phyloP scores from a whole-genome alignment of 2,888 invertebrate genomes.

The Osmoderma eremita region DNA sequence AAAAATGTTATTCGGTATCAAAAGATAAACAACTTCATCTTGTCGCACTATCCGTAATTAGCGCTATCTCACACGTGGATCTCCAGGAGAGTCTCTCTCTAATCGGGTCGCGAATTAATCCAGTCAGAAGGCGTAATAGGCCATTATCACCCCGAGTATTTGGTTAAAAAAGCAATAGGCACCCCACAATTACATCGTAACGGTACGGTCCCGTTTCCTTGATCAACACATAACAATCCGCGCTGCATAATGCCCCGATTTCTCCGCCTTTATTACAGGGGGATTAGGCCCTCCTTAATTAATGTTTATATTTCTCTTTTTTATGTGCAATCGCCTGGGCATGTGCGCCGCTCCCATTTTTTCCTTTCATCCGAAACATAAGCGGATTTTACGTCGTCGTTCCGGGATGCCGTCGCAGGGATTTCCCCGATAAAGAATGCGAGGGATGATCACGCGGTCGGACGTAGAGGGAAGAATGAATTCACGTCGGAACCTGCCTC shows the following conservation, averaged over 20 bases:
- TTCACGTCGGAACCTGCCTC: background rate
- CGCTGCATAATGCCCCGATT: constrained; percentile 50
- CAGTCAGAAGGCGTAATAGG: constrained; percentile 53
- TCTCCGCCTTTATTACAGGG: constrained; percentile 52
- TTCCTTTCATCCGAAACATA: constrained; percentile 20
- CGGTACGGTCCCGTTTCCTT: constrained; percentile 62
- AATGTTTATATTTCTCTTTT: constrained; percentile 51
- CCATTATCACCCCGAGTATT: constrained; percentile 64
- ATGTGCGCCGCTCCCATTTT: constrained; percentile 19
- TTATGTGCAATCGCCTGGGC: constrained; percentile 37
- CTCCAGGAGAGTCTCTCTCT: constrained; percentile 24
- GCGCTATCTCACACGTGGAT: constrained; percentile 38
- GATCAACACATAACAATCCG: constrained; percentile 63
- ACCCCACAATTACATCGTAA: constrained; percentile 63
- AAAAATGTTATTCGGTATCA: constrained; percentile 11
- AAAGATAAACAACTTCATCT: constrained; percentile 24
- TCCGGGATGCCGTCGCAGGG: constrained; percentile 21
- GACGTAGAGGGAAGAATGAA: constrained; percentile 11
- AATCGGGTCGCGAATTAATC: constrained; percentile 58
- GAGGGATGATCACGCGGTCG: constrained; percentile 17
- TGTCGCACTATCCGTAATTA: constrained; percentile 20
- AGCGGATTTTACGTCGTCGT: constrained; percentile 28
- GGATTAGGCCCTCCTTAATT: constrained; percentile 52
- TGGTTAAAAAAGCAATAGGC: constrained; percentile 66
- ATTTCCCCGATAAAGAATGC: constrained; percentile 29